Conservation (phyloP, 2,113 vertebrate genomes). For the Poeciliopsis prolifica region DNA sequence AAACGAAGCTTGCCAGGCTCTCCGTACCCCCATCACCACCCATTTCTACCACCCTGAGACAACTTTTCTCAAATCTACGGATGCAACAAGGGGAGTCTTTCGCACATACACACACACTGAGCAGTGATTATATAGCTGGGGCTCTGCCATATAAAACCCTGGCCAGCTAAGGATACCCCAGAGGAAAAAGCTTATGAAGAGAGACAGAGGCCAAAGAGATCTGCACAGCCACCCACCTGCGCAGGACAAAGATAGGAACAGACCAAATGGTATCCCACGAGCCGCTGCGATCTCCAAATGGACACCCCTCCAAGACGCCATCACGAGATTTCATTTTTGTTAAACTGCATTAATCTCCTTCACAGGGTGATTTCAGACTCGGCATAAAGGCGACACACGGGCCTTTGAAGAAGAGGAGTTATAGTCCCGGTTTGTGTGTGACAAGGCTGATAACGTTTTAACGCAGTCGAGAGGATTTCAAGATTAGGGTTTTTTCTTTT, state of each 20-base stretch:
- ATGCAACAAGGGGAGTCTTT: constrained; percentile 47
- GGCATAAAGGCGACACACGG: constrained; percentile 26
- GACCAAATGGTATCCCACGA: constrained; percentile 42
- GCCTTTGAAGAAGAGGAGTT: constrained; percentile 28
- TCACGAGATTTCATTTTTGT: constrained; percentile 21
- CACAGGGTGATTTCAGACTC: constrained; percentile 25
- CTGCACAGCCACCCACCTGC: constrained; percentile 51
- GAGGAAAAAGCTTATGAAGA: constrained; percentile 31
- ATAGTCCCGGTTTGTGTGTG: constrained; percentile 38
- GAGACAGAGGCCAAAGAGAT: constrained; percentile 19
- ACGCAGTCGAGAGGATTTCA: constrained; percentile 45
- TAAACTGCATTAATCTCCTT: constrained; percentile 47
- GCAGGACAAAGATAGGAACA: constrained; percentile 50
- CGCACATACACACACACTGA: constrained; percentile 28
- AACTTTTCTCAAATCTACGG: constrained; percentile 62
- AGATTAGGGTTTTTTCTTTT: constrained; percentile 59
- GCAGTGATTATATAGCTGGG: constrained; percentile 55
- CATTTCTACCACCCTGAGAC: constrained; percentile 18
- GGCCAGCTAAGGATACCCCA: constrained; percentile 43
- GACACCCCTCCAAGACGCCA: constrained; percentile 41
- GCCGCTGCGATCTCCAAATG: constrained; percentile 42
- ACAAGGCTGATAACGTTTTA: constrained; percentile 52
- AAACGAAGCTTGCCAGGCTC: constrained; percentile 38
- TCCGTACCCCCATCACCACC: constrained; percentile 20
- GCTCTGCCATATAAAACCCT: constrained; percentile 53